phyloP scores from a whole-genome alignment of 2,888 invertebrate species.

The Cremastobaeus sp. region DNA sequence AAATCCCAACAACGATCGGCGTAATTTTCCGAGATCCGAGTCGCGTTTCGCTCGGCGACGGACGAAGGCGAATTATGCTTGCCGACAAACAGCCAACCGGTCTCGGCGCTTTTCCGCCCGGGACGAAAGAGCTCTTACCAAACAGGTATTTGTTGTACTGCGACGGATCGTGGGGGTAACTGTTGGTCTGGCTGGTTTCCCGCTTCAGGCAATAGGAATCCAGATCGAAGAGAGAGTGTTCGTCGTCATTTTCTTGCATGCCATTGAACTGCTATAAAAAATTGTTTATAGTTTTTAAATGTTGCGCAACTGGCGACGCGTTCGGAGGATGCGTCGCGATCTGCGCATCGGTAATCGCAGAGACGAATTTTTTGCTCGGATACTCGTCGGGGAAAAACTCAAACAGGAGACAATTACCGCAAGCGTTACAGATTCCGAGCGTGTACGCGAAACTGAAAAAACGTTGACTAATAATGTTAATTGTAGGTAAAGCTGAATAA shows the following conservation, averaged over 20 bases:
- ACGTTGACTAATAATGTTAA: slow-evolving; percentile 53
- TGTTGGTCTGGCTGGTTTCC: slow-evolving; percentile 53
- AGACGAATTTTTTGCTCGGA: no score
- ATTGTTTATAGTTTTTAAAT: slow-evolving; percentile 34
- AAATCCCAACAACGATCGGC: no score
- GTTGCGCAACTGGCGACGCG: slow-evolving; percentile 22
- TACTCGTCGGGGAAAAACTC: no score
- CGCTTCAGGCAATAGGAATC: slow-evolving; percentile 69
- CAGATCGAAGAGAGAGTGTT: slow-evolving; percentile 72
- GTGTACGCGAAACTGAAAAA: slow-evolving; percentile 36
- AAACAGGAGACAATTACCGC: slow-evolving; percentile 18
- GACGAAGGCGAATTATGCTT: no score
- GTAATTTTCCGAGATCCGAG: slow-evolving; percentile 26
- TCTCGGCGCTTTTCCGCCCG: no score
- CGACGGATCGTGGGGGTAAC: slow-evolving; percentile 64
- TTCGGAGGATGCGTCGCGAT: no score
- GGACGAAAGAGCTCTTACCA: no score
- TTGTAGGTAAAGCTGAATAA: slow-evolving; percentile 57
- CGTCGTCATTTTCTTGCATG: slow-evolving; percentile 66
- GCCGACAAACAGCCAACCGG: no score
- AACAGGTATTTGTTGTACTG: slow-evolving; percentile 69
- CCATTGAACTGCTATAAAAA: slow-evolving; percentile 66
- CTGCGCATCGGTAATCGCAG: no score
- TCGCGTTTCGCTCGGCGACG: no score
- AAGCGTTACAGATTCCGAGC: slow-evolving; percentile 35